Percentiles rank a stretch among this genome's conserved stretches.
These are phyloP conservation scores for Procambarus virginalis DNA, from an alignment of 1,140 invertebrate genomes.

Conservation along the genomic window DNA sequence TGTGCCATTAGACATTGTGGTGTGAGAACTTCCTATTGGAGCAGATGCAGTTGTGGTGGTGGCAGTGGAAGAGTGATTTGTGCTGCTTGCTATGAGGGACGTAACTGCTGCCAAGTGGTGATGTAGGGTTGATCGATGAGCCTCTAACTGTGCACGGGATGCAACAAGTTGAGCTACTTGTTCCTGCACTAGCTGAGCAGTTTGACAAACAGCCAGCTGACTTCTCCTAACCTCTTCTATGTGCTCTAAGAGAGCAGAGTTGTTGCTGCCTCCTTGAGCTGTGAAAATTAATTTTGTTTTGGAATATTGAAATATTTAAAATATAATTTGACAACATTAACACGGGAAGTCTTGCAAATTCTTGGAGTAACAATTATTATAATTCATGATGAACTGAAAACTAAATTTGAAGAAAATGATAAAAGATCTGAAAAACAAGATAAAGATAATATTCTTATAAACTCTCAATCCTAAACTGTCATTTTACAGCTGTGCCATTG, in stretches of 20 bases:
- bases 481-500: too few species aligned
- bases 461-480: too few species aligned
- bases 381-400: too few species aligned
- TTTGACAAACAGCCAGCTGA: conserved; percentile 67
- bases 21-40: conserved; percentile 16
- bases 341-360: too few species aligned
- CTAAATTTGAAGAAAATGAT: too few species aligned
- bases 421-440: too few species aligned
- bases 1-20: conserved; percentile 24
- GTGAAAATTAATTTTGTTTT: neutral
- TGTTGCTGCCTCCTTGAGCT: conserved; percentile 63
- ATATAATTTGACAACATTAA: neutral
- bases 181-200: conserved; percentile 69
- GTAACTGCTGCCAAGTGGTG: conserved; percentile 66
- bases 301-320: neutral
- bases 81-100: conserved; percentile 45
- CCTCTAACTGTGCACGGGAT: conserved; percentile 64
- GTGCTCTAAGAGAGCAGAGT: conserved; percentile 55
- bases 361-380: too few species aligned
- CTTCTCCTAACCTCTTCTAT: conserved; percentile 65
- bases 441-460: too few species aligned
- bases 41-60: conserved; percentile 18
- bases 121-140: conserved; percentile 63
- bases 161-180: conserved; percentile 68
- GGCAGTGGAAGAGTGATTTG: conserved; percentile 22